Evolutionary conservation across 2,113 vertebrate genomes (phyloP), one percentile per base, ranked within the genome.

Genomic region (Centropus unirufus): DNA sequence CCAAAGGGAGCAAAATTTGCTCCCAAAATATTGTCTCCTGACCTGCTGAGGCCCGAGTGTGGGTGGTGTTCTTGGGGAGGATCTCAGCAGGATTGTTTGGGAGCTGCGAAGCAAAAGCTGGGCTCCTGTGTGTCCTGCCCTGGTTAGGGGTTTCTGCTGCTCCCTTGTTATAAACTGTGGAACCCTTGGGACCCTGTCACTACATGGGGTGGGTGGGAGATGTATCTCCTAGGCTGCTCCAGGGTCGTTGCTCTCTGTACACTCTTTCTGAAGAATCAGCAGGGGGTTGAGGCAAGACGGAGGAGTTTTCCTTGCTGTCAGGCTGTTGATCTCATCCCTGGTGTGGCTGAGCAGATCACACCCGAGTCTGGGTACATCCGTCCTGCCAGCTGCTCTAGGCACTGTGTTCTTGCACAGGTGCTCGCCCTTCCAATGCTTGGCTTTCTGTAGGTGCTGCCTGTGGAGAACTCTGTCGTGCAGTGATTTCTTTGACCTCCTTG

Each of bases 181-280:
- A 54, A 27, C 14, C 20, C 32, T 5, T 12, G 18, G 21, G 34
- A 20, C 7, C 7, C 23, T 34, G 40, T 44, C 10, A 1, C 24
- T 12, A 0, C 3, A 1, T 0, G n/a, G 0, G 3, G 2, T 10
- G 61, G 68, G 49, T 55, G 54, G 44, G 64, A 63, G 44, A 12
- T 7, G 29, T 19, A 5, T 36, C 44, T 64, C 34, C 19, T 22
- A 2, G 23, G 17, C 46, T 81, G 74, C 74, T 42, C 21, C 42
- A 17, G 91, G 26, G 14, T 64, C 62, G 21, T 30, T 36, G 49
- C 40, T 68, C 44, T 61, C 34, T 61, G 0, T 21, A 7, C 0
- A 2, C 32, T n/a, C 24, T n/a, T 19, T 51, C 32, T 46, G 32
- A 52, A 34, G 49, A 27, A 62, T 23, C 32, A 32, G 22, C 51